Evolutionary conservation across 2,113 vertebrate species (phyloP).

Genomic region (Percopsis transmontana): DNA sequence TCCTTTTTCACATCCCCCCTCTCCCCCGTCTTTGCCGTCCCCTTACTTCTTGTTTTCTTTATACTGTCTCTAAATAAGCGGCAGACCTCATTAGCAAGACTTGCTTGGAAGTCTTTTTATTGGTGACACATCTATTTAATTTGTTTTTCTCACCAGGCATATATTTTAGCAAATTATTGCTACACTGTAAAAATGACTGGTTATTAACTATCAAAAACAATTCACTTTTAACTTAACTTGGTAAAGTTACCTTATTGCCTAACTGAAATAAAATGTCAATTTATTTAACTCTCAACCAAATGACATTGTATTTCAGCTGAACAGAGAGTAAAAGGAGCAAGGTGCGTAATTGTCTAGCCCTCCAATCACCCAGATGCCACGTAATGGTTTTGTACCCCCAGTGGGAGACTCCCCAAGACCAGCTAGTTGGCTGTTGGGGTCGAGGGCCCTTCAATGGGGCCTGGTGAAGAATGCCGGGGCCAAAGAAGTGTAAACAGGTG

Average conservation of each 20-base stretch:
- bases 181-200: background rate
- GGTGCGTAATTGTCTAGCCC: too few relatives aligned
- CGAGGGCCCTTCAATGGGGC: constrained; percentile 82
- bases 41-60: constrained; percentile 33
- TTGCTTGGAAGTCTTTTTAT: constrained; percentile 84
- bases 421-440: constrained; percentile 75
- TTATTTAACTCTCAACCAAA: too few relatives aligned
- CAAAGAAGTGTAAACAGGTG: constrained; percentile 92
- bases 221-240: constrained; percentile 47
- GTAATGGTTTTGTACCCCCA: constrained; percentile 52
- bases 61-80: constrained; percentile 55
- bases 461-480: constrained; percentile 81
- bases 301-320: too few relatives aligned
- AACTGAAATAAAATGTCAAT: too few relatives aligned
- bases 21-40: constrained; percentile 23
- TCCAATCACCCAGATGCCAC: too few relatives aligned
- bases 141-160: constrained; percentile 50
- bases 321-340: too few relatives aligned
- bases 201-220: constrained; percentile 51
- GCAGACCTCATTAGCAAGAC: constrained; percentile 84
- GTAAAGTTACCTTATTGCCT: too few relatives aligned
- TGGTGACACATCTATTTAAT: constrained; percentile 79
- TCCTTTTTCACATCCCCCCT: constrained; percentile 21
- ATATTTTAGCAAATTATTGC: too few relatives aligned
- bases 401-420: constrained; percentile 76